Conservation (phyloP, 1,140 invertebrate species). For the Mizuhopecten yessoensis region DNA sequence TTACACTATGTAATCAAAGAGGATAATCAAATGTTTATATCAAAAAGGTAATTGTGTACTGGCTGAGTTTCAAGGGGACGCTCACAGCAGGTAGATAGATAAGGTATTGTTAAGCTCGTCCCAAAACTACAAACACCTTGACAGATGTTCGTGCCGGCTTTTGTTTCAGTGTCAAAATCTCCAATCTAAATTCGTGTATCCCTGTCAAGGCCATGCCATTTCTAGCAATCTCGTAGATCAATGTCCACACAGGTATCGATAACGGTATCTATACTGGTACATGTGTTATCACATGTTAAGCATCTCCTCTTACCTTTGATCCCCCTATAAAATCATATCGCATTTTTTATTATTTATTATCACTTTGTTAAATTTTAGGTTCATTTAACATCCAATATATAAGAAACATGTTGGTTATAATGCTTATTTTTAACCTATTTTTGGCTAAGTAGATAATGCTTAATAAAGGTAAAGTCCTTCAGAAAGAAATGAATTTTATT, state of each 20-base stretch:
- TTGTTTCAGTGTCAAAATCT: not conserved
- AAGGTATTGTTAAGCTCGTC: not conserved
- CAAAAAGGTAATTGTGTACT: not conserved
- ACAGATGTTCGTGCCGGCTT: not conserved
- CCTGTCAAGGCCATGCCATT: not conserved
- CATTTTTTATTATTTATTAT: not conserved
- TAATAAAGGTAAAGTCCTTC: not conserved
- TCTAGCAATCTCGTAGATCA: not conserved
- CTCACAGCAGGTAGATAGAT: not conserved
- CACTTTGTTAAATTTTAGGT: not conserved
- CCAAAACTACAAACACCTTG: not conserved
- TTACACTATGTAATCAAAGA: not conserved
- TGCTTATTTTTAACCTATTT: not conserved
- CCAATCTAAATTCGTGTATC: not conserved
- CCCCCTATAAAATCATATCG: not conserved
- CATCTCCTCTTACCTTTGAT: not conserved
- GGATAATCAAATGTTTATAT: not conserved
- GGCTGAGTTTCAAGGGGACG: not conserved
- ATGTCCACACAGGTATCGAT: too few relatives aligned
- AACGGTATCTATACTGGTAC: not conserved
- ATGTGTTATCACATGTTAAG: not conserved
- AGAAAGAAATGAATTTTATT: not conserved
- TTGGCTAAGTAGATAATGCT: not conserved
- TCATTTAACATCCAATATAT: not conserved
- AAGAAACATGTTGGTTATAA: not conserved